Evolutionary conservation across 1,140 invertebrate genomes (phyloP).

Genomic region (Myzus persicae): DNA sequence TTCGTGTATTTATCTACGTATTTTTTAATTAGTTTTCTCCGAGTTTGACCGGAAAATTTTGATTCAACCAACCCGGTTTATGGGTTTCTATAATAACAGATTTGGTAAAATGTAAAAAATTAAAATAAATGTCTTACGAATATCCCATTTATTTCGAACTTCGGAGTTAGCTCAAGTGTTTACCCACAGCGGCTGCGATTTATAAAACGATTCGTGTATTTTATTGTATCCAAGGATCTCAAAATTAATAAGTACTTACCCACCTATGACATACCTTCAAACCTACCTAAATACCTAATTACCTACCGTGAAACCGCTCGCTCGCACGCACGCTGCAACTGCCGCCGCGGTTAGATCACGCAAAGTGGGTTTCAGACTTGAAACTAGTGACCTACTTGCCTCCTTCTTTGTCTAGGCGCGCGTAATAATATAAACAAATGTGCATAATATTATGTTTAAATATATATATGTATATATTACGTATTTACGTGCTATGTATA

Average conservation of each 20-base stretch:
- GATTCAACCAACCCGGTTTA: not conserved
- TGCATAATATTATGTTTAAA: not conserved
- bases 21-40: too few relatives aligned
- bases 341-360: not conserved
- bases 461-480: not conserved
- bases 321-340: not conserved
- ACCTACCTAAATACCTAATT: not conserved
- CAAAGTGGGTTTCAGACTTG: constrained; percentile 5
- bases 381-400: not conserved
- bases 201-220: not conserved
- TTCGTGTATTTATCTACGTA: rapidly evolving
- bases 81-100: not conserved
- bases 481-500: not conserved
- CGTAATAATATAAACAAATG: not conserved
- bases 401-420: not conserved
- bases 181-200: not conserved
- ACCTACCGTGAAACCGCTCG: not conserved
- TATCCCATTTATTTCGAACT: not conserved
- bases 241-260: not conserved
- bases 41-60: not conserved
- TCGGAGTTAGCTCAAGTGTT: not conserved
- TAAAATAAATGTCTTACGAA: not conserved
- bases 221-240: not conserved
- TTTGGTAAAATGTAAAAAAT: too few relatives aligned
- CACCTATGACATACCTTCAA: not conserved